These are phyloP conservation scores for Ichneumon xanthorius DNA, from an alignment of 2,888 invertebrate genomes.

Conservation along the genomic window DNA sequence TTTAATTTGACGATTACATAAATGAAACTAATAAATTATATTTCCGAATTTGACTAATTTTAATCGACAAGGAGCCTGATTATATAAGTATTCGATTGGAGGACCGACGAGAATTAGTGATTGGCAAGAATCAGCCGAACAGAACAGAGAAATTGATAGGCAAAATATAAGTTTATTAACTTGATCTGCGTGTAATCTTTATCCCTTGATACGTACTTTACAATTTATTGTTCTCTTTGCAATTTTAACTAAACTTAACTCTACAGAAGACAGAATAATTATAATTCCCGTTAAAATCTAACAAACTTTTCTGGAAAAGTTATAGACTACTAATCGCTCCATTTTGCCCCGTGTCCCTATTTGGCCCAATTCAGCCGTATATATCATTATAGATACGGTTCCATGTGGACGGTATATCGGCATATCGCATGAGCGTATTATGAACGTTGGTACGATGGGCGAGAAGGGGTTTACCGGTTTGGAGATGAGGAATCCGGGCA, in stretches of 20 bases:
- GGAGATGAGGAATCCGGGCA: conserved; percentile 38
- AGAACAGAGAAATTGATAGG: too few relatives aligned
- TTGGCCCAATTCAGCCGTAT: background rate
- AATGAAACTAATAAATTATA: too few relatives aligned
- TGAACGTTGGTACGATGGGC: conserved; percentile 14
- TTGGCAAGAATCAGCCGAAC: too few relatives aligned
- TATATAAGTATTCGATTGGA: background rate
- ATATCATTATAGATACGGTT: background rate
- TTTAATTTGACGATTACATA: too few relatives aligned
- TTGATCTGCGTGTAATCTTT: too few relatives aligned
- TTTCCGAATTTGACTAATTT: background rate
- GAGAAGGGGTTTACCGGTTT: conserved; percentile 43
- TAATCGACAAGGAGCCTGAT: background rate
- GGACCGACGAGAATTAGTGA: too few relatives aligned
- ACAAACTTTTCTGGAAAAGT: background rate
- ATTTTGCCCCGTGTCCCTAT: background rate
- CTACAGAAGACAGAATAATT: too few relatives aligned
- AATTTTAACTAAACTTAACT: too few relatives aligned
- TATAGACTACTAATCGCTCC: background rate
- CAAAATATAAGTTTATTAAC: too few relatives aligned
- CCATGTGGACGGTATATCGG: background rate
- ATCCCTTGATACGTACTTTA: too few relatives aligned
- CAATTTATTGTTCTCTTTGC: too few relatives aligned
- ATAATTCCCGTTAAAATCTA: background rate
- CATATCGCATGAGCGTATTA: background rate